Base-by-base conservation (phyloP, 2,888 invertebrate species). In the Hyalella azteca region DNA sequence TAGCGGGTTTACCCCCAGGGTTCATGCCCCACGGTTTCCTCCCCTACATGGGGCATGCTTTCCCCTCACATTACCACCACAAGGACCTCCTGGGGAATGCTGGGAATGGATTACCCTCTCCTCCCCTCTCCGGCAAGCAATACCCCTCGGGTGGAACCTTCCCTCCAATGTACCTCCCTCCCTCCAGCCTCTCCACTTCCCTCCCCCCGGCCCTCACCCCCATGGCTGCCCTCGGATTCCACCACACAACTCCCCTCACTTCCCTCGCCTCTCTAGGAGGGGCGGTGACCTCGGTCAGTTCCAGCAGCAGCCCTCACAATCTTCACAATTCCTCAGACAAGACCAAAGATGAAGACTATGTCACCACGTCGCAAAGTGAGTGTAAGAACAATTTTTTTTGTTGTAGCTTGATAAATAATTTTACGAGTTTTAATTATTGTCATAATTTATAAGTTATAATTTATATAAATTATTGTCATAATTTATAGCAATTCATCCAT, bases 91-190 rank as follows among this genome's bases (percentile, higher is more conserved):
- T 83, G 13, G 83, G 83, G 15, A n/a, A n/a, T n/a, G n/a, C n/a
- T n/a, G 79, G 79, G 32, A 36, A 22, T 29, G 77, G 77, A 41
- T 77, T 83, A 5, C 80, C 78, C 4, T 81, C 81, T 19, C 83
- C 83, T 4, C 80, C 83, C 41, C 77, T 81, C 5, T 49, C 81
- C 9, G 78, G 78, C 39, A 83, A 83, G 45, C 83, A 83, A 48
- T 83, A 81, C 77, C 77, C 80, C 66, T 79, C 81, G 5, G n/a
- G n/a, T n/a, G 76, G 81, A 26, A 81, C 81, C 73, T 83, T 83
- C 41, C 81, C 83, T 39, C 83, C 81, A 32, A 83, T 83, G 83
- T 83, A 83, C 50, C 83, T 83, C n/a, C 83, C 83, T 19, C 83
- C 83, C 13, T 80, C 81, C 54, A 80, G 81, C 48, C 15, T 83